phyloP scores from a whole-genome alignment of 1,140 invertebrate species.

The Melanaphis sacchari region DNA sequence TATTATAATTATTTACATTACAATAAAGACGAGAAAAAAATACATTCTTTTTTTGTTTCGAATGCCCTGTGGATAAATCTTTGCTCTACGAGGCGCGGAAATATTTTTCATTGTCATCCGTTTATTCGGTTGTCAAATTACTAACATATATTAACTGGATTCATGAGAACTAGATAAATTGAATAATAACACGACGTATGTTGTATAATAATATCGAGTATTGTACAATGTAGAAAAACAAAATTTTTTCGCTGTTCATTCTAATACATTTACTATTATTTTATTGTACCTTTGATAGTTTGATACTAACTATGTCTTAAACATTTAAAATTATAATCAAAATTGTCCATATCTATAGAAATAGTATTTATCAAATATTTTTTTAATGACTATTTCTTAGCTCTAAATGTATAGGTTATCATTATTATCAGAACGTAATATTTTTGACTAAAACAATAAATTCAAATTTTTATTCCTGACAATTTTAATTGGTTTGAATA shows the following conservation, averaged over 20 bases:
- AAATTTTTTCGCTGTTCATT: neutral
- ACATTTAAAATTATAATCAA: neutral
- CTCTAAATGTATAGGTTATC: no score
- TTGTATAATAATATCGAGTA: neutral
- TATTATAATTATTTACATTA: constrained; percentile 38
- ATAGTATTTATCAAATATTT: neutral
- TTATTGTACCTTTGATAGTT: neutral
- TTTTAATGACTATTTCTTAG: no score
- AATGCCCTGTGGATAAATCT: neutral
- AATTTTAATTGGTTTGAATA: neutral
- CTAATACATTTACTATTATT: neutral
- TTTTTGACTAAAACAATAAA: neutral
- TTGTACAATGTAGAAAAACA: neutral
- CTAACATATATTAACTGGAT: neutral
- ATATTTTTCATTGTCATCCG: constrained; percentile 2
- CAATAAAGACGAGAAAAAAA: constrained; percentile 9
- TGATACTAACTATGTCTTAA: neutral
- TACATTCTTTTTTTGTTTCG: neutral
- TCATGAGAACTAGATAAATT: constrained; percentile 8
- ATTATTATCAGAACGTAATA: neutral
- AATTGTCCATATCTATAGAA: neutral
- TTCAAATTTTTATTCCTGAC: neutral
- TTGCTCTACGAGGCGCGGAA: neutral
- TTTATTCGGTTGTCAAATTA: constrained; percentile 37
- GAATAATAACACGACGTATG: neutral